These are phyloP conservation scores for Osmerus eperlanus DNA, from an alignment of 2,113 vertebrate species.

Conservation along the genomic window DNA sequence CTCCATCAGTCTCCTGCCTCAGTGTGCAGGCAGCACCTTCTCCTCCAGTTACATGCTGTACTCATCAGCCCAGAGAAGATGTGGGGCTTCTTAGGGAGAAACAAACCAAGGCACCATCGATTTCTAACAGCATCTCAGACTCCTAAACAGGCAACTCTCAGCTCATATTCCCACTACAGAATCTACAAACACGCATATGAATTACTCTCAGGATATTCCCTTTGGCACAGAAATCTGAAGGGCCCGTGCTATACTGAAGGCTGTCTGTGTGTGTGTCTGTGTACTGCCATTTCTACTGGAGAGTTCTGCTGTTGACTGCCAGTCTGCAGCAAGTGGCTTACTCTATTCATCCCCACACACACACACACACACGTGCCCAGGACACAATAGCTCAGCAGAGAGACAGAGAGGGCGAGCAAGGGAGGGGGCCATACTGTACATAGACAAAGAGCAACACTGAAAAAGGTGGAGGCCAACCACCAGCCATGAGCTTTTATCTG, in stretches of 20 bases:
- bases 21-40: constrained; percentile 23
- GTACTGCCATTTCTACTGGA: constrained; percentile 27
- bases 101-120: constrained; percentile 47
- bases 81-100: constrained; percentile 43
- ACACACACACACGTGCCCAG: constrained; percentile 2
- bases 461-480: constrained; percentile 24
- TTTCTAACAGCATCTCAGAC: constrained; percentile 22
- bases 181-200: constrained; percentile 6
- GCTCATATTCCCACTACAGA: constrained; percentile 53
- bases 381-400: constrained; percentile 33
- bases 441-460: constrained; percentile 43
- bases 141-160: constrained; percentile 26
- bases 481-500: not conserved
- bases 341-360: constrained; percentile 11
- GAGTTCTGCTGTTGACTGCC: constrained; percentile 26
- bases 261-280: constrained; percentile 9
- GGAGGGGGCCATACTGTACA: not conserved
- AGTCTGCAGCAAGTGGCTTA: constrained; percentile 17
- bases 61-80: constrained; percentile 20
- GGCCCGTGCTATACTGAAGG: not conserved
- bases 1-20: not conserved
- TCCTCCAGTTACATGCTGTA: constrained; percentile 39
- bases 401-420: constrained; percentile 38
- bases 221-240: constrained; percentile 14
- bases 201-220: constrained; percentile 13